Conservation (phyloP, 2,888 invertebrate genomes). For the Parasteatoda lunata region DNA sequence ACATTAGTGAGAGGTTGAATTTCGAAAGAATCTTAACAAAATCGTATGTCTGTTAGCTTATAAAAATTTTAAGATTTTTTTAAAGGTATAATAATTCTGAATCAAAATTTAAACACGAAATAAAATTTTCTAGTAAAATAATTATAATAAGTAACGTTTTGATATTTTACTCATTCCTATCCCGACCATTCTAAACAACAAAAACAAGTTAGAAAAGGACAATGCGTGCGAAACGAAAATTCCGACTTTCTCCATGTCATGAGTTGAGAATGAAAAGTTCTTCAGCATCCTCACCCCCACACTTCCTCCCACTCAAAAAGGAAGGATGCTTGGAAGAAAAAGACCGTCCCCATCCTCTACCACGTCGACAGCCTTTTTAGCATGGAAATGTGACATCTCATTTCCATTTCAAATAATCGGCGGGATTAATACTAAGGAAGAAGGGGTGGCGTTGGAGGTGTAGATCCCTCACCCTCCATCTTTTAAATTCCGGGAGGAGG, state of each 20-base stretch:
- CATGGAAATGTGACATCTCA: conserved; percentile 65
- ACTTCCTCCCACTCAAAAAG: neutral
- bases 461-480: conserved; percentile 15
- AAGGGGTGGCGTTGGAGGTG: neutral
- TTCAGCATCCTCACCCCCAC: conserved; percentile 10
- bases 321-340: neutral
- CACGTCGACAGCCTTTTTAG: conserved; percentile 43
- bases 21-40: too few relatives aligned
- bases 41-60: too few relatives aligned
- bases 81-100: too few relatives aligned
- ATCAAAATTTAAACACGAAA: too few relatives aligned
- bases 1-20: too few relatives aligned
- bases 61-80: too few relatives aligned
- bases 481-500: conserved; percentile 62
- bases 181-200: too few relatives aligned
- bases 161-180: too few relatives aligned
- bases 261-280: conserved; percentile 10
- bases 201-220: too few relatives aligned
- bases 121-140: too few relatives aligned
- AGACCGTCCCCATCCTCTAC: neutral
- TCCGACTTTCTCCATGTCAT: conserved; percentile 34
- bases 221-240: neutral
- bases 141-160: too few relatives aligned
- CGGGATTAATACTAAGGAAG: conserved; percentile 57
- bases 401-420: conserved; percentile 67